Base-by-base conservation (phyloP, 2,797 vertebrate species). In the Gymnopithys bicolor region DNA sequence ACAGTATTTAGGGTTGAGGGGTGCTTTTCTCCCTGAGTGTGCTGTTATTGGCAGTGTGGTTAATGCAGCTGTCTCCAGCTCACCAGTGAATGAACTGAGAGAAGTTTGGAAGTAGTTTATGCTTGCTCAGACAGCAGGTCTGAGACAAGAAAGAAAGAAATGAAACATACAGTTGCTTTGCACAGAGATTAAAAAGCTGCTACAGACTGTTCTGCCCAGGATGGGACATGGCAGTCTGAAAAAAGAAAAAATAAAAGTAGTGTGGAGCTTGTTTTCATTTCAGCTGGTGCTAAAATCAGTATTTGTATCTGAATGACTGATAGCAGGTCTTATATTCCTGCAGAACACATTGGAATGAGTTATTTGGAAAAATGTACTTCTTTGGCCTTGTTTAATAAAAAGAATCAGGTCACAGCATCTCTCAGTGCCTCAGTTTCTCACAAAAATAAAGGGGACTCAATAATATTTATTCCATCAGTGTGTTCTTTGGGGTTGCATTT, bases 191-290 rank as follows among this genome's bases (percentile, higher is more conserved):
- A 67, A 87, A 93, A 89, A 60, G 6, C 52, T 89, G 16, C n/a
- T 87, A 48, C 13, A 14, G 51, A 49, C 48, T 41, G 16, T 66
- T 89, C 46, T 46, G 27, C 55, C 32, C 21, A 59, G 33, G 11
- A 64, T 0, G 1, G 66, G 30, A 55, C 0, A 0, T 66, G 4
- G 16, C 11, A 67, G 23, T 32, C 28, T 82, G 45, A 56, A 71
- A 71, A 87, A 79, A 67, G 13, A 48, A 67, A 32, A 79, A 69
- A 19, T 45, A 66, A 73, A 88, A 70, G 18, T 37, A 66, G 13
- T 67, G 24, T 81, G 39, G 39, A 53, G 17, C 22, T 56, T 56
- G 37, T 8, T 45, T 90, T 88, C 27, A 30, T 60, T 84, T 93
- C 48, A 60, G 13, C 43, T 69, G 13, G 12, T 83, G 45, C 22